Evolutionary conservation across 2,113 vertebrate genomes (phyloP).

Genomic region (Elephantulus edwardii): DNA sequence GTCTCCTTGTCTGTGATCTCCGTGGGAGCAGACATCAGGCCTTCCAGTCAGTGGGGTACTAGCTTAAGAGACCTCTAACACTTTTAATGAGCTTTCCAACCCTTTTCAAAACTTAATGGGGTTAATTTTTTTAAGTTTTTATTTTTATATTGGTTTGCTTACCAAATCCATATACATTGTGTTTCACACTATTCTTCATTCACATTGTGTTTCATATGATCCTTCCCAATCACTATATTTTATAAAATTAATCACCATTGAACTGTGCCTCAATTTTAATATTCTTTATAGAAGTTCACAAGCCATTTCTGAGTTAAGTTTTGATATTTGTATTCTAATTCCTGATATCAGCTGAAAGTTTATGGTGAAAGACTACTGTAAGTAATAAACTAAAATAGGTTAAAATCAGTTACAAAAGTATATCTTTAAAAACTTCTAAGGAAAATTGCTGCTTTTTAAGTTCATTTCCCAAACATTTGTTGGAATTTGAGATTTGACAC

Average conservation of each 20-base stretch:
- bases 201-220: no score
- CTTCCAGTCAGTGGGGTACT: not conserved
- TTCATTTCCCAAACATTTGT: slow-evolving; percentile 35
- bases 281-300: no score
- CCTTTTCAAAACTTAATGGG: not conserved
- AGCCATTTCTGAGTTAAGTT: no score
- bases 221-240: no score
- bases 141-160: no score
- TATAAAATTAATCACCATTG: no score
- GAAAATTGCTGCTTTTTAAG: slow-evolving; percentile 24
- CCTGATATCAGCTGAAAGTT: slow-evolving; percentile 35
- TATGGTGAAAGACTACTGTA: not conserved
- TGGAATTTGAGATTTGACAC: not conserved
- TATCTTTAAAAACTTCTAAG: not conserved
- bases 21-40: not conserved
- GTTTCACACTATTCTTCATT: no score
- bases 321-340: slow-evolving; percentile 22
- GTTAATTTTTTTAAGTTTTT: slow-evolving; percentile 27
- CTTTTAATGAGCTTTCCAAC: not conserved
- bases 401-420: slow-evolving; percentile 34
- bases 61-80: not conserved
- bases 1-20: not conserved
- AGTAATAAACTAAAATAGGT: slow-evolving; percentile 7
- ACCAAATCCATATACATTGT: no score
- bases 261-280: no score